These are phyloP conservation scores for Agelas oroides DNA, from an alignment of 37 sponge, comb jelly and placozoan species.

Conservation along the genomic window DNA sequence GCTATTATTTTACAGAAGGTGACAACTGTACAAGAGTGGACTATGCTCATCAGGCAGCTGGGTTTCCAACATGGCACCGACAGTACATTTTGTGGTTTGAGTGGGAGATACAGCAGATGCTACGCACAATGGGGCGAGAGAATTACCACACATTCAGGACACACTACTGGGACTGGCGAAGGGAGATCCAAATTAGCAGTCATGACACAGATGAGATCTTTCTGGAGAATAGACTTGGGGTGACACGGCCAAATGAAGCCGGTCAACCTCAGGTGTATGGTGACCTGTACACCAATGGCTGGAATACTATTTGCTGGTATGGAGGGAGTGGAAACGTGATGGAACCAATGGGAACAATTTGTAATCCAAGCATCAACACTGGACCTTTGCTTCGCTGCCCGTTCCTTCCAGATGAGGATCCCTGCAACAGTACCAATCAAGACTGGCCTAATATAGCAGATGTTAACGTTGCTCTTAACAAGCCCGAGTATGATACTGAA, in stretches of 20 bases:
- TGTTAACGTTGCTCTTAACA: constrained; percentile 2
- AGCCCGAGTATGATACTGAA: background rate
- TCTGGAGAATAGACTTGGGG: constrained; percentile 23
- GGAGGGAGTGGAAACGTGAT: no score
- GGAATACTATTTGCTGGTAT: constrained; percentile 55
- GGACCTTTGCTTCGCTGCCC: constrained; percentile 59
- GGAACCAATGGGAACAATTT: constrained; percentile 11
- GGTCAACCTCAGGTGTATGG: constrained; percentile 35
- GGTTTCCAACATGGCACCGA: constrained; percentile 58
- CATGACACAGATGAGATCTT: constrained; percentile 41
- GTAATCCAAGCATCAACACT: constrained; percentile 40
- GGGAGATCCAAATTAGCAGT: constrained; percentile 32
- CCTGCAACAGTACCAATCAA: constrained; percentile 43
- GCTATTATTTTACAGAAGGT: background rate
- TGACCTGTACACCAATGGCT: constrained; percentile 4
- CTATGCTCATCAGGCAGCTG: constrained; percentile 51
- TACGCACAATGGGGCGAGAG: constrained; percentile 6
- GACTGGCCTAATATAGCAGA: constrained; percentile 39
- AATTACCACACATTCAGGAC: constrained; percentile 48
- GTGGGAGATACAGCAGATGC: constrained; percentile 52
- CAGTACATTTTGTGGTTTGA: constrained; percentile 43
- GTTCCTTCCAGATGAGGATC: constrained; percentile 36
- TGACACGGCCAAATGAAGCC: constrained; percentile 24
- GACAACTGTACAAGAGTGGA: constrained; percentile 14
- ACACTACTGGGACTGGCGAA: constrained; percentile 63